These are phyloP conservation scores for Pecten maximus DNA, from an alignment of 2,888 invertebrate genomes.

Conservation along the genomic window DNA sequence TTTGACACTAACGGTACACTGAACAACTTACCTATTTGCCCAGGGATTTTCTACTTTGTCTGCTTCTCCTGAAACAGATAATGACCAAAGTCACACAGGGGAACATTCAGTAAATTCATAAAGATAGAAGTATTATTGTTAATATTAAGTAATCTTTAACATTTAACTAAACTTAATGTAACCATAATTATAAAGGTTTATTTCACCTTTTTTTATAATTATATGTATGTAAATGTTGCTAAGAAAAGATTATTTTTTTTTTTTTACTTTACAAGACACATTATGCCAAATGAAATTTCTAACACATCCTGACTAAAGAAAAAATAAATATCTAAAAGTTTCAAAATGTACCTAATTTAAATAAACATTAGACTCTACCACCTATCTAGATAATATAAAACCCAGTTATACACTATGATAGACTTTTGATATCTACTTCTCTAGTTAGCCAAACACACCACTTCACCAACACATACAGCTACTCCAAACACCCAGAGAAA, in stretches of 20 bases:
- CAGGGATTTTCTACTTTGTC: constrained; percentile 71
- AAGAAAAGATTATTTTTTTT: not conserved
- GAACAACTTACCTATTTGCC: constrained; percentile 68
- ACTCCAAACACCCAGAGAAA: not conserved
- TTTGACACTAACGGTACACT: not conserved
- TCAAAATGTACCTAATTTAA: not conserved
- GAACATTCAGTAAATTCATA: not conserved
- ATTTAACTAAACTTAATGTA: too few relatives aligned
- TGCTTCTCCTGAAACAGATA: constrained; percentile 66
- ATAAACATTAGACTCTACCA: not conserved
- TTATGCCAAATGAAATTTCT: not conserved
- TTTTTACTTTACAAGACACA: not conserved
- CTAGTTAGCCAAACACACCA: constrained; percentile 20
- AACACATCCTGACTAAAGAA: not conserved
- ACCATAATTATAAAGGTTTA: too few relatives aligned
- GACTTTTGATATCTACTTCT: not conserved
- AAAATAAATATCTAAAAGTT: not conserved
- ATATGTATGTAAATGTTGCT: not conserved
- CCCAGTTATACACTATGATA: not conserved
- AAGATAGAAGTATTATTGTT: too few relatives aligned
- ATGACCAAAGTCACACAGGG: not conserved
- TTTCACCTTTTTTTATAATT: too few relatives aligned
- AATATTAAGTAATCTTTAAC: too few relatives aligned
- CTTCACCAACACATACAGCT: not conserved
- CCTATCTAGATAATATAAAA: not conserved